Evolutionary conservation across 2,113 vertebrate species (phyloP), one percentile per base, ranked within the genome.

Genomic region (Uropsilus gracilis): DNA sequence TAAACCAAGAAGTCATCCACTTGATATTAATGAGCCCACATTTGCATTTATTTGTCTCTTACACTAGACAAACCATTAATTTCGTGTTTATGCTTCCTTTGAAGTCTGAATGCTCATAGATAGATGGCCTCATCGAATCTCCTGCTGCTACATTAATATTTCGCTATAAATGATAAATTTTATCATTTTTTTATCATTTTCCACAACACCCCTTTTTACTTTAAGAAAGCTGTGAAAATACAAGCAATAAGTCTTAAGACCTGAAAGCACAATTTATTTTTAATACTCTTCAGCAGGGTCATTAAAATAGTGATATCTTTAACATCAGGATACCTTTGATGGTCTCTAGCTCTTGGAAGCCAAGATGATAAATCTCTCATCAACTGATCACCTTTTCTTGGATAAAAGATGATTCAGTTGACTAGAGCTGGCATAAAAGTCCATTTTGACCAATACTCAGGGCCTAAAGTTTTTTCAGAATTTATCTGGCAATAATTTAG

Each of bases 41-140:
- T 98, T 98, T 98, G 98, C 98, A 98, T 98, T 98, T 98, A 98
- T 98, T 98, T 98, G 98, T 98, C 98, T 98, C 98, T 98, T 98
- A 98, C 97, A 98, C 98, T 98, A 98, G 98, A 98, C 98, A 98
- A 98, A 98, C 98, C 98, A 98, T 98, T 98, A 98, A 98, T 98
- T 98, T 98, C 98, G 4, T 98, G 98, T 98, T 98, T 98, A 98
- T 98, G 98, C 98, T 97, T 98, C 98, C 98, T 98, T 98, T 98
- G 98, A 98, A 98, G 98, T 97, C 97, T 98, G 98, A 98, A 98
- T 98, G 98, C 98, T 98, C 98, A 96, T 96, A 98, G 98, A 98
- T 98, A 98, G 98, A 98, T 98, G 98, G 98, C 97, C 98, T 98
- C 98, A 98, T 98, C 98, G 98, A 98, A 98, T 98, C 98, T 98